Evolutionary conservation across 2,797 vertebrate species (phyloP), one percentile per base, ranked within the genome.

Genomic region (Sandelia bainsii): DNA sequence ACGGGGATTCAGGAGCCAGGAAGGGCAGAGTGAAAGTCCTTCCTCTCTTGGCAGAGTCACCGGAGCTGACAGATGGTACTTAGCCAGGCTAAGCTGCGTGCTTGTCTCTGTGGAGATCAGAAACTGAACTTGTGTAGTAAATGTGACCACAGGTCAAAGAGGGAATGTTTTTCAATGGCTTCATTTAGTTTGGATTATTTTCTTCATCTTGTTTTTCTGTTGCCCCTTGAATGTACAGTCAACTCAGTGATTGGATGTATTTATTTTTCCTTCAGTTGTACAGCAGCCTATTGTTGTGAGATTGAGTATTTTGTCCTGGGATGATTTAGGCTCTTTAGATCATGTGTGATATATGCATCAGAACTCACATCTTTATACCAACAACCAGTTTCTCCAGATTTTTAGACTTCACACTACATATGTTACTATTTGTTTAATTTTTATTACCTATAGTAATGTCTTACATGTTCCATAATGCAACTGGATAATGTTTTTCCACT

Each of bases 21-120:
- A 50, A 54, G 71, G 67, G 39, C 79, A 70, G 62, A 63, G 69
- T 45, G 63, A 75, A 59, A 71, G 75, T 81, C 67, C 70, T 56
- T 62, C 66, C 64, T 61, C 52, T 19, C 42, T 79, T 87, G 78
- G 83, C 84, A 72, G 64, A 81, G 49, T 20, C 52, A 16, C 9
- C 9, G 42, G n/a, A 48, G 20, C 57, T 54, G 67, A 69, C 89
- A 90, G 86, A 91, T 87, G 90, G 89, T 65, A 22, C 66, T 81
- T 77, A 83, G 65, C 79, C 23, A 17, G 64, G 34, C 69, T 89
- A 69, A 88, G 70, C 83, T 72, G 61, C 61, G 25, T 62, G 50
- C 60, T 25, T 78, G 58, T 67, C 54, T 69, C 76, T 80, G 45
- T 66, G 32, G 54, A 69, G 73, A 84, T 88, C 82, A 83, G 58